Percentiles rank a stretch among this genome's conserved stretches.
Conservation (phyloP, 2,888 invertebrate species). For the Bimastos eiseni region DNA sequence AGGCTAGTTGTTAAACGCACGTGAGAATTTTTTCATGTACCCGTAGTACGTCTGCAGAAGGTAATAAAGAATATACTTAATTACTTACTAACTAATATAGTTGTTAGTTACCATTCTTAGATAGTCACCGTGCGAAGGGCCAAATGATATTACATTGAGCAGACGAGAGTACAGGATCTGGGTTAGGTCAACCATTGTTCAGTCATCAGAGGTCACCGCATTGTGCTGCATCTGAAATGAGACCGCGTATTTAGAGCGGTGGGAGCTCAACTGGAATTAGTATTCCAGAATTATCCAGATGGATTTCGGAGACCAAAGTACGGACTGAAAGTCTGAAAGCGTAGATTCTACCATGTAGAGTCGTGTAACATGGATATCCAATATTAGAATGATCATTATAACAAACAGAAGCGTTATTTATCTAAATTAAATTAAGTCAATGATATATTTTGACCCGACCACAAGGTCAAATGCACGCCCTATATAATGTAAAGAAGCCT, state of each 20-base stretch:
- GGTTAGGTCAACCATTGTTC: background rate
- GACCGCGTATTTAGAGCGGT: background rate
- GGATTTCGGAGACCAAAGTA: background rate
- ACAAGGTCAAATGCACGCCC: too few relatives aligned
- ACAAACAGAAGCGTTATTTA: background rate
- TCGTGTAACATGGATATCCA: background rate
- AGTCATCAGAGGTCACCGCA: background rate
- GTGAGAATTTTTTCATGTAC: too few relatives aligned
- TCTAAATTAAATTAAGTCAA: too few relatives aligned
- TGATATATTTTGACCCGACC: background rate
- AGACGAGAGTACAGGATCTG: background rate
- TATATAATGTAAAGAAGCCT: too few relatives aligned
- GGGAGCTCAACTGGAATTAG: background rate
- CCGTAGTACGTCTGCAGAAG: too few relatives aligned
- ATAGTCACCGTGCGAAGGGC: background rate
- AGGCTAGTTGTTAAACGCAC: background rate
- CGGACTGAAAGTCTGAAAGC: background rate
- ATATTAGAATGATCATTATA: background rate
- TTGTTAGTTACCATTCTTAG: too few relatives aligned
- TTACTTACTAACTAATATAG: too few relatives aligned
- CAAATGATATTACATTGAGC: background rate
- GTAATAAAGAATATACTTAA: too few relatives aligned
- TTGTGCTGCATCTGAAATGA: background rate
- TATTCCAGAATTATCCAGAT: background rate
- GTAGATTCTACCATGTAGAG: background rate